Conservation (phyloP, 2,797 vertebrate species). For the Microcaecilia unicolor region DNA sequence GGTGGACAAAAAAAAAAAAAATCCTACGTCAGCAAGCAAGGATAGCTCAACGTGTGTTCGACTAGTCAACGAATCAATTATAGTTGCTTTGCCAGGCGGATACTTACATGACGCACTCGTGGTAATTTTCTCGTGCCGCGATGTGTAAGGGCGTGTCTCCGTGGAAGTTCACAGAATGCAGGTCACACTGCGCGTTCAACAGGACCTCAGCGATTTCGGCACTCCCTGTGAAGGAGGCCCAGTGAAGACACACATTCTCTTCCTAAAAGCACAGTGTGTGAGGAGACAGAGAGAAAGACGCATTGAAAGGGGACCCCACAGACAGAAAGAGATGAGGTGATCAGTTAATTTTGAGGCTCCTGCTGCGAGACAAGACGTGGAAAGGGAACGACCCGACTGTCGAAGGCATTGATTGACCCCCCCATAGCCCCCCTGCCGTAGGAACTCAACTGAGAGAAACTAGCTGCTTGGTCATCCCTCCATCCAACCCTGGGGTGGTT, state of each 20-base stretch:
- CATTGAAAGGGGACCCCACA: no score
- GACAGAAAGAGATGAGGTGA: neutral
- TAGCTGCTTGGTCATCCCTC: no score
- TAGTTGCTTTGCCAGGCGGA: no score
- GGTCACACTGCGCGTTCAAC: conserved; percentile 76
- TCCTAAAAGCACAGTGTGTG: conserved; percentile 51
- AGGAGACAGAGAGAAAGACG: no score
- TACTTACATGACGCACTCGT: conserved; percentile 81
- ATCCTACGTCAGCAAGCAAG: neutral
- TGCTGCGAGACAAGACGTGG: neutral
- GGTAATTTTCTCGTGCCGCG: conserved; percentile 73
- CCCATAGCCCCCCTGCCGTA: no score
- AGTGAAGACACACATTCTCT: conserved; percentile 87
- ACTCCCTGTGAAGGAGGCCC: conserved; percentile 85
- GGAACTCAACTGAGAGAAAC: no score
- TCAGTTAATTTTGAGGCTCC: no score
- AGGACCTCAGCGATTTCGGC: conserved; percentile 82
- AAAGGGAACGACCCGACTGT: no score
- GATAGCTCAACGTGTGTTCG: no score
- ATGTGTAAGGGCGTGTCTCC: conserved; percentile 91
- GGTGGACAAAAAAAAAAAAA: neutral
- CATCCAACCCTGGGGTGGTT: neutral
- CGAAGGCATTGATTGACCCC: no score
- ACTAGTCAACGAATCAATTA: no score
- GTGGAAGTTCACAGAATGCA: conserved; percentile 74